These are phyloP conservation scores for Echiichthys vipera DNA, from an alignment of 2,797 vertebrate genomes.

Conservation along the genomic window DNA sequence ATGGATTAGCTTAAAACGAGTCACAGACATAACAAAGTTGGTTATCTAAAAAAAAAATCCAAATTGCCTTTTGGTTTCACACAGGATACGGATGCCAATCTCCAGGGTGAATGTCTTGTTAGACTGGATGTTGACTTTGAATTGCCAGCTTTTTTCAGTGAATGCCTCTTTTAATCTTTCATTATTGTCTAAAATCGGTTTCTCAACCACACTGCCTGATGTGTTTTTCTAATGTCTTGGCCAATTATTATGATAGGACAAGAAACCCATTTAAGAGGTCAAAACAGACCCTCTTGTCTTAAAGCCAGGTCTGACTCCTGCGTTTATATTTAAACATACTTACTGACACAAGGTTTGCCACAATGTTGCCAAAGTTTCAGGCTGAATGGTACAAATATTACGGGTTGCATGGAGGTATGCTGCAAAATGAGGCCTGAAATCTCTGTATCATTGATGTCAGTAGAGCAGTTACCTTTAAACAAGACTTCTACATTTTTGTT, in stretches of 20 bases:
- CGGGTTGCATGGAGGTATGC: slow-evolving; percentile 26
- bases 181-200: slow-evolving; percentile 6
- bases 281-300: slow-evolving; percentile 41
- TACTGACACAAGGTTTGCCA: slow-evolving; percentile 6
- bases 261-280: slow-evolving; percentile 29
- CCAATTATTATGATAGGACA: slow-evolving; percentile 28
- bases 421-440: slow-evolving; percentile 24
- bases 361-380: slow-evolving; percentile 42
- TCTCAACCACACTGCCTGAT: slow-evolving; percentile 14
- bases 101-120: no score
- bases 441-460: slow-evolving; percentile 12
- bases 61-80: no score
- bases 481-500: neutral
- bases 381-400: slow-evolving; percentile 45
- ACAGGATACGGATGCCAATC: no score
- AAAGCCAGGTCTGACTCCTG: slow-evolving; percentile 35
- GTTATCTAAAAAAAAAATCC: no score
- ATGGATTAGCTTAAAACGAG: no score
- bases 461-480: slow-evolving; percentile 6
- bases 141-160: slow-evolving; percentile 13
- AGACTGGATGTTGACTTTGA: slow-evolving; percentile 21
- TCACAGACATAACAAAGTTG: no score
- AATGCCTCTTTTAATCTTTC: slow-evolving; percentile 26
- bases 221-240: slow-evolving; percentile 33
- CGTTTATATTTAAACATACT: slow-evolving; percentile 31